Base-by-base conservation (phyloP, 2,113 vertebrate genomes). In the Ahaetulla prasina region DNA sequence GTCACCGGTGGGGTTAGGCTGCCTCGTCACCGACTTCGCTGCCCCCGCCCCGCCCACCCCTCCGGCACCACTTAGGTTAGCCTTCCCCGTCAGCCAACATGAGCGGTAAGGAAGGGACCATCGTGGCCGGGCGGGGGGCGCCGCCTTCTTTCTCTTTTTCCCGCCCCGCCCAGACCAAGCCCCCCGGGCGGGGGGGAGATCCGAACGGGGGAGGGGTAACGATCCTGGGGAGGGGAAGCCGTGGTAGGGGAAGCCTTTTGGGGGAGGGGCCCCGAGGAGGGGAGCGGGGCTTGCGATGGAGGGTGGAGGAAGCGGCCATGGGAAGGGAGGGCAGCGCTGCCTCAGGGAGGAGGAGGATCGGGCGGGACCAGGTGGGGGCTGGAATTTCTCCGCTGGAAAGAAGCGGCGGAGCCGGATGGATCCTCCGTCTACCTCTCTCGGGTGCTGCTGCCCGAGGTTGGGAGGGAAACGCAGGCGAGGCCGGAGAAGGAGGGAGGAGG, bases 1-100 rank as follows among this genome's bases (percentile, higher is more conserved):
- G 94, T 95, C 92, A 93, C 95, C 94, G 80, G 95, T 94, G 95
- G 95, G 95, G 95, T 94, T 93, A 94, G 92, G 89, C 95, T 94
- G 96, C 95, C 96, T 97, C 96, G 97, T 97, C 97, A 96, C 95
- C 96, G 96, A 96, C 96, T 96, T 95, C 96, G 96, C 95, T 96
- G 94, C 96, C 94, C 95, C 96, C 89, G 55, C 89, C 89, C 45
- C 74, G 95, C 94, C 97, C 85, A 85, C 91, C 90, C 91, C 95
- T 96, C 96, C 95, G 96, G 91, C 94, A 95, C 95, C 96, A 96
- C 93, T 96, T 96, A 95, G 96, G 94, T 92, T 96, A 94, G 95
- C 95, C 94, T 63, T 89, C 96, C 96, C 94, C 95, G 94, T 94
- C 96, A 93, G 95, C 95, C 95, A 96, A 96, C 95, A 97, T 97